A percentile compares a stretch with the other conserved stretches of the same genome.
Conservation (phyloP, 2,888 invertebrate genomes). For the Eristalis arbustorum region DNA sequence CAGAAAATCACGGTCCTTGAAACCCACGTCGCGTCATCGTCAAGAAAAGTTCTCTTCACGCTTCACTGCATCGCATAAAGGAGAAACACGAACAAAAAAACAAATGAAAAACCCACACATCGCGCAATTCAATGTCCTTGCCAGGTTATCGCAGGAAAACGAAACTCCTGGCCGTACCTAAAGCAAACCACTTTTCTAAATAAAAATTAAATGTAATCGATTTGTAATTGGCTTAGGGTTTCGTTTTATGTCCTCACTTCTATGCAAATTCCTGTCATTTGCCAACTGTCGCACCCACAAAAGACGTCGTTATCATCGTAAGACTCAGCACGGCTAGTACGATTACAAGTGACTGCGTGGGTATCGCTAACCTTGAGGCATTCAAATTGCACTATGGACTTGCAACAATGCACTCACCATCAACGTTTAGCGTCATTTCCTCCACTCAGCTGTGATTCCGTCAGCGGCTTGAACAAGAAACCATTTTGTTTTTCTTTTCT, state of each 20-base stretch:
- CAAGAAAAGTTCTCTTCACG: not conserved
- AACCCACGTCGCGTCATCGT: not conserved
- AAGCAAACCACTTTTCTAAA: not conserved
- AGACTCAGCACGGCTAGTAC: not conserved
- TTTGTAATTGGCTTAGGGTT: slow-evolving; percentile 35
- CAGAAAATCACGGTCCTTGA: not conserved
- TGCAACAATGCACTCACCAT: slow-evolving; percentile 28
- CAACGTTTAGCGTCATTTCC: not conserved
- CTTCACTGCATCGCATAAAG: not conserved
- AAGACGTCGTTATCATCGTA: not conserved
- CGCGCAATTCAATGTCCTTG: not conserved
- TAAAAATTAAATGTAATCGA: slow-evolving; percentile 33
- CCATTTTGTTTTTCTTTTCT: not conserved
- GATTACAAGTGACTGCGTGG: not conserved
- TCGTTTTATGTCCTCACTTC: slow-evolving; percentile 2
- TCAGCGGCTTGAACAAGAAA: not conserved
- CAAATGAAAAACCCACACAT: not conserved
- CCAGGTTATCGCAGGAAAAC: not conserved
- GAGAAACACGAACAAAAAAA: not conserved
- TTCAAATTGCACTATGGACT: slow-evolving; percentile 24
- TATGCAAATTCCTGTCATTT: slow-evolving; percentile 42
- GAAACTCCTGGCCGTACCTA: not conserved
- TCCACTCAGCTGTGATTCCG: not conserved
- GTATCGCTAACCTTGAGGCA: slow-evolving; percentile 16
- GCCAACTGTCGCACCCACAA: not conserved